These are phyloP conservation scores for Scomber japonicus DNA, from an alignment of 2,113 vertebrate genomes.

Conservation along the genomic window DNA sequence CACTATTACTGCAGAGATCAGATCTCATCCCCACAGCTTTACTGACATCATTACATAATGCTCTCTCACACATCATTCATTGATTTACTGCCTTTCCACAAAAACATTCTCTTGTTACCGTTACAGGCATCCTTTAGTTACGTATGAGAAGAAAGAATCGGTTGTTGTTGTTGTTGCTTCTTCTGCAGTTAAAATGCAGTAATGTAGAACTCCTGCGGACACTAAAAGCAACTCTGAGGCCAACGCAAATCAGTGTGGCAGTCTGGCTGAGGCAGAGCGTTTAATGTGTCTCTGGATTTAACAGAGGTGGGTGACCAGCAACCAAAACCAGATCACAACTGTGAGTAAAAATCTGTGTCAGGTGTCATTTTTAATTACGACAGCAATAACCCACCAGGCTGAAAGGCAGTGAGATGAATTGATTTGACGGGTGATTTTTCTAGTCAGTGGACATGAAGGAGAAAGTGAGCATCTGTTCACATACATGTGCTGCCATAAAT, in stretches of 20 bases:
- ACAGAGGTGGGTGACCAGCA: slow-evolving; percentile 4
- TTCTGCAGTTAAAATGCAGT: slow-evolving; percentile 3
- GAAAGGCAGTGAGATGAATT: slow-evolving; percentile 53
- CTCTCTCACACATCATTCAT: slow-evolving; percentile 5
- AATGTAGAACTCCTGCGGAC: slow-evolving; percentile 24
- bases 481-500: slow-evolving; percentile 4
- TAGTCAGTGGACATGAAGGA: slow-evolving; percentile 14
- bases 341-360: slow-evolving; percentile 34
- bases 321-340: slow-evolving; percentile 33
- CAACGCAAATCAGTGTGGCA: slow-evolving; percentile 15
- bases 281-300: slow-evolving; percentile 9
- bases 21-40: slow-evolving; percentile 13
- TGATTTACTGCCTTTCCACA: slow-evolving; percentile 33
- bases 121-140: not conserved
- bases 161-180: not conserved
- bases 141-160: not conserved
- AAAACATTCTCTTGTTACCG: not conserved
- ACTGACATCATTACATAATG: slow-evolving; percentile 28
- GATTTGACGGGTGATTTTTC: slow-evolving; percentile 51
- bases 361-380: slow-evolving; percentile 71
- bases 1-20: slow-evolving; percentile 39
- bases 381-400: slow-evolving; percentile 32
- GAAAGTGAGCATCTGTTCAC: slow-evolving; percentile 61
- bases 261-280: not conserved
- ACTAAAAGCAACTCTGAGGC: slow-evolving; percentile 23